A percentile compares a stretch with the other conserved stretches of the same genome.
Evolutionary conservation across 2,797 vertebrate species (phyloP).

Genomic region (Tenualosa thibaudeaui): DNA sequence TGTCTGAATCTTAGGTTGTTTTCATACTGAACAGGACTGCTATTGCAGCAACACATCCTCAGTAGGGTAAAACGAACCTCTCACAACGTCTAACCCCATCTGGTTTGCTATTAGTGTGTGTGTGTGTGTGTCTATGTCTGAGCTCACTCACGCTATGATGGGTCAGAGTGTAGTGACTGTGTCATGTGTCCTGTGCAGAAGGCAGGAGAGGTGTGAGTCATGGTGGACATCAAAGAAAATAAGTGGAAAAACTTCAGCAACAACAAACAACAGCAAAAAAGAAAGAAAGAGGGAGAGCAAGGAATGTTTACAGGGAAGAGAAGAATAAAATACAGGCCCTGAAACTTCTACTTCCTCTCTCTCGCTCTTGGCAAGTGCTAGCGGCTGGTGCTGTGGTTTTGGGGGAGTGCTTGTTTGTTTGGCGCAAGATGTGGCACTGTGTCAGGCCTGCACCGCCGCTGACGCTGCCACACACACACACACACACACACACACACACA

Average conservation of each 20-base stretch:
- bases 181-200: background rate
- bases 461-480: background rate
- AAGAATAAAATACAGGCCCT: background rate
- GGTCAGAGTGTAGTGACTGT: background rate
- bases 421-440: slow-evolving; percentile 30
- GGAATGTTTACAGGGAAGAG: background rate
- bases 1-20: no score
- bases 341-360: background rate
- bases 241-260: background rate
- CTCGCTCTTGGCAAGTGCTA: slow-evolving; percentile 47
- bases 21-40: no score
- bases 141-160: background rate
- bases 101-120: no score
- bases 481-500: slow-evolving; percentile 8
- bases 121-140: no score
- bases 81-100: no score
- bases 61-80: no score
- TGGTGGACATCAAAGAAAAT: background rate
- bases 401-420: slow-evolving; percentile 40
- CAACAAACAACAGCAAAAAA: slow-evolving; percentile 9
- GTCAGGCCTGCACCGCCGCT: slow-evolving; percentile 13
- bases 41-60: no score
- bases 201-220: background rate
- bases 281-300: slow-evolving; percentile 12
- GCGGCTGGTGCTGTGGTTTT: slow-evolving; percentile 54